These are phyloP conservation scores for Bufo bufo DNA, from an alignment of 2,113 vertebrate species.

Conservation along the genomic window DNA sequence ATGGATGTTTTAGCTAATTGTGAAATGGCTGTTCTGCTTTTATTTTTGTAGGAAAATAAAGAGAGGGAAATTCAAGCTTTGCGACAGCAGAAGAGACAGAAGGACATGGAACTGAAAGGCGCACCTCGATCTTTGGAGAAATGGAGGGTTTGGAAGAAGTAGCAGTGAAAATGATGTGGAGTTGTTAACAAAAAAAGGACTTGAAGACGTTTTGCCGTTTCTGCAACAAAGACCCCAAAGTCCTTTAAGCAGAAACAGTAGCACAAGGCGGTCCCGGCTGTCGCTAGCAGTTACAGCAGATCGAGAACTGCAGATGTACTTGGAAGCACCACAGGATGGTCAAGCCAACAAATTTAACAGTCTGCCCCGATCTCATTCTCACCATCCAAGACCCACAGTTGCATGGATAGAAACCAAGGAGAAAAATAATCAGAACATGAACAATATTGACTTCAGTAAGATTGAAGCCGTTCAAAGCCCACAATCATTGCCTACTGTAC, in stretches of 20 bases:
- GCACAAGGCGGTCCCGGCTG: constrained; percentile 85
- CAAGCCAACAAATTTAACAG: constrained; percentile 82
- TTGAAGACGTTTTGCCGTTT: constrained; percentile 79
- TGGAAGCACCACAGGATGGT: constrained; percentile 78
- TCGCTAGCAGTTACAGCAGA: constrained; percentile 80
- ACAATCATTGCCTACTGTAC: constrained; percentile 45
- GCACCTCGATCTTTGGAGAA: constrained; percentile 80
- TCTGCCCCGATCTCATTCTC: constrained; percentile 78
- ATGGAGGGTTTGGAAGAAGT: constrained; percentile 82
- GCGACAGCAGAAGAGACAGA: constrained; percentile 78
- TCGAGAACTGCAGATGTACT: constrained; percentile 83
- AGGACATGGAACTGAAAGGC: constrained; percentile 85
- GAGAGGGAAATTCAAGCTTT: constrained; percentile 86
- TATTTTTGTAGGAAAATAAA: constrained; percentile 80
- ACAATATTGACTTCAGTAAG: constrained; percentile 62
- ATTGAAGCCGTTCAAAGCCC: constrained; percentile 47
- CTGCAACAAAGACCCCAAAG: constrained; percentile 82
- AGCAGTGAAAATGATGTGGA: constrained; percentile 95
- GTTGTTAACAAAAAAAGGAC: constrained; percentile 82
- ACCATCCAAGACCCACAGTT: constrained; percentile 66
- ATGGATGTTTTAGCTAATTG: not conserved
- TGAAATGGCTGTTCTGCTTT: not conserved
- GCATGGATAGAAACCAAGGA: constrained; percentile 76
- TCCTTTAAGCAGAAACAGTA: constrained; percentile 81
- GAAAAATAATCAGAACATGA: constrained; percentile 68